Evolutionary conservation across 1,140 invertebrate species (phyloP), one percentile per base, ranked within the genome.

Genomic region (Plectrocnemia conspersa): DNA sequence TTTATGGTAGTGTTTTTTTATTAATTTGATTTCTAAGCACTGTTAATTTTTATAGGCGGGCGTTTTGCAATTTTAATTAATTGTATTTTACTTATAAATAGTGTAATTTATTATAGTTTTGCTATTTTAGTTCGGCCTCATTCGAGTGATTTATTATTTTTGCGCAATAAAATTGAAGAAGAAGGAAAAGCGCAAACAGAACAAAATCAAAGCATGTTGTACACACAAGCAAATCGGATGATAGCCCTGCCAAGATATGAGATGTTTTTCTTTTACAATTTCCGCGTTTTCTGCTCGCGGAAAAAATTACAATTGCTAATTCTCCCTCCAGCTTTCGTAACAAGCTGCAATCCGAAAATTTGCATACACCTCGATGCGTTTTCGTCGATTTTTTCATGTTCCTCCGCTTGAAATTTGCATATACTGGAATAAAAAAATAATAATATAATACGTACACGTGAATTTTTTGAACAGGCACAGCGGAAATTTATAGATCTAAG

Each of bases 221-320:
- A 36, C 45, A 40, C 21, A 40, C 35, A 50, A 50, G 40, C 38
- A 42, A 52, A 52, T 40, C 35, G 19, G 35, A 25, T 25, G 15
- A 41, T 25, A 42, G 23, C 36, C 23, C 18, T 19, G 3, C 19
- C 13, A 32, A 52, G 38, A 52, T 52, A 19, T 44, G 9, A 19
- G 19, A 5, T 47, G n/a, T 48, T 48, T 42, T 52, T 25, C 40
- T 38, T 25, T 10, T 13, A 32, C 32, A 36, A 11, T 16, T 50
- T 40, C 35, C 23, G 7, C 13, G 25, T 52, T 40, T 42, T 25
- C 36, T 13, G 19, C 21, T 24, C 27, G 50, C 9, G 19, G 50
- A 29, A 52, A 29, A 52, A 59, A 59, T 59, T 59, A 59, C 57
- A 59, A 59, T 59, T 59, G 57, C 57, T 54, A 59, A 59, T 59